Base-by-base conservation (phyloP, 1,140 invertebrate genomes). In the Oryctes rhinoceros region DNA sequence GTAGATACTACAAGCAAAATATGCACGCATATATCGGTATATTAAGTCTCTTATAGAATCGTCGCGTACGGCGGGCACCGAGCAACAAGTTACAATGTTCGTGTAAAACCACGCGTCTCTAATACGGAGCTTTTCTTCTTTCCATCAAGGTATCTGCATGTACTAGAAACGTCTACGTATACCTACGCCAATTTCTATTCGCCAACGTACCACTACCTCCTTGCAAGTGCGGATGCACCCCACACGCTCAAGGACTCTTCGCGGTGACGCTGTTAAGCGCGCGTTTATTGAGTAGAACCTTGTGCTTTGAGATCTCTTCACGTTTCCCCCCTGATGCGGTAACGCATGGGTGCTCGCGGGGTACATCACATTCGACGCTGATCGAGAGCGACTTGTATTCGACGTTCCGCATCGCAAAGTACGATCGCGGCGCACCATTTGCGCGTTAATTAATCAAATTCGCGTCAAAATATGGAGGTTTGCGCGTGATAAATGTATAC, bases 231-330 rank as follows among this genome's bases (percentile, higher is more conserved):
- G 65, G 20, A 71, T 71, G 11, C 65, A 71, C 65, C 65, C 65
- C 65, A 59, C 18, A 71, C 20, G 65, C 24, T 71, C 65, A 71
- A 71, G 65, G 65, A 71, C 24, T 30, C 65, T 71, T 10, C 13
- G 65, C 65, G 65, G 24, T 71, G 35, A 71, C 10, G 35, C 20
- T 59, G 53, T 59, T 59, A 59, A 59, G 24, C 65, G 35, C 20
- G 53, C 53, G 13, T 18, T 4, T 10, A 30, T 4, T 24, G 20
- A 35, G 65, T 9, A 35, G 65, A 71, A 71, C 65, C 65, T 71
- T 71, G 65, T 71, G 65, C 65, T 71, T 71, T 71, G 35, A 71
- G 24, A 71, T 71, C 65, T 71, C 65, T 71, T 37, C 37, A 71
- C 20, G 65, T 24, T 20, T 30, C 35, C 24, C 18, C 20, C 5